Evolutionary conservation across 1,140 invertebrate genomes (phyloP), one percentile per base, ranked within the genome.

Genomic region (Meloidogyne chitwoodi): DNA sequence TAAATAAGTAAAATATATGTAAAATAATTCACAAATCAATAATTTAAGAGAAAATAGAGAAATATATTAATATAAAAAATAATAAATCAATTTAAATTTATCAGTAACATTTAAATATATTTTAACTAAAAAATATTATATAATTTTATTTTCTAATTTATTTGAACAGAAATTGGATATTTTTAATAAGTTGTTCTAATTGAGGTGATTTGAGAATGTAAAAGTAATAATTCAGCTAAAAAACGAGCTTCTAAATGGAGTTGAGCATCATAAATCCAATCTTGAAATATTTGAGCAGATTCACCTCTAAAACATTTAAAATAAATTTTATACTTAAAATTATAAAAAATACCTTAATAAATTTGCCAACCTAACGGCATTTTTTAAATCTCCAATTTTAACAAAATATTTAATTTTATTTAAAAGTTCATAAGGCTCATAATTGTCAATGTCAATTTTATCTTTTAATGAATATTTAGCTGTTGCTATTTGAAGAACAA

Each of bases 201-300:
- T 73, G 29, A 61, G 6, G 29, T 16, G 22, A 64, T 56, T 16
- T 73, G 56, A 31, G 71, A 24, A 73, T 73, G 71, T 5, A 93
- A 92, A 89, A 94, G 91, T 22, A 98, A 88, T 2, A 92, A 91
- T 82, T 93, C 91, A 24, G 93, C 92, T 27, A 93, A 93, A 88
- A 95, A 93, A 84, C 92, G 90, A 24, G 93, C 92, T 89, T 97
- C 95, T 75, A 97, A 89, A 79, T 93, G 90, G n/a, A 93, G 89
- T 72, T 92, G 90, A 0, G 93, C 91, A 83, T 96, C 94, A 74
- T 92, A 91, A 81, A 94, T 91, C 94, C 95, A 98, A 80, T 93
- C 92, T 62, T 87, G 88, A 2, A 94, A 93, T 3, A 94, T 91
- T n/a, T 90, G 90, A 10, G 92, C 89, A 0, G 95, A 90, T 27